Percentiles rank a stretch among this genome's conserved stretches.
These are phyloP conservation scores for Penelope pileata DNA, from an alignment of 2,113 vertebrate genomes.

Conservation along the genomic window DNA sequence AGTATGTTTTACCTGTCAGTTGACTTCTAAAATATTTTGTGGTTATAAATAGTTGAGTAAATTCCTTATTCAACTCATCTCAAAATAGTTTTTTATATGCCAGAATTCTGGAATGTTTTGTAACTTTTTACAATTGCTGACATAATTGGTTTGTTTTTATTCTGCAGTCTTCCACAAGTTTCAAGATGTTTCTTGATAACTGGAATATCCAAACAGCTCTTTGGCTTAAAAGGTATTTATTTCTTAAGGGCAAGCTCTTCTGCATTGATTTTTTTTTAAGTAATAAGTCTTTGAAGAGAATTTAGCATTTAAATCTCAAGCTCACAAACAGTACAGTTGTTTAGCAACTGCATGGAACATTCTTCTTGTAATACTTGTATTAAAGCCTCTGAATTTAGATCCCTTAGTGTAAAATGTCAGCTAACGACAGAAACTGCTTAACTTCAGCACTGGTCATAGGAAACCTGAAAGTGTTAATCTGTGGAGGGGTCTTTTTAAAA, in stretches of 20 bases:
- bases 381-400: background rate
- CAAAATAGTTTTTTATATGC: background rate
- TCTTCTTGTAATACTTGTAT: background rate
- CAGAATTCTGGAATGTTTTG: background rate
- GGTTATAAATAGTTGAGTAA: background rate
- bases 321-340: background rate
- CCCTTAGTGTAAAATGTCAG: background rate
- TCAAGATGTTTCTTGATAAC: constrained; percentile 98
- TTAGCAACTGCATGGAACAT: rapidly evolving
- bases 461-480: background rate
- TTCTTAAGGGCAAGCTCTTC: background rate
- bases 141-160: constrained; percentile 18
- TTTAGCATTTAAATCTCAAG: background rate
- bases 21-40: background rate
- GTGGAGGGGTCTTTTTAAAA: background rate
- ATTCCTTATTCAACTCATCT: background rate
- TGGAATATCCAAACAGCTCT: constrained; percentile 99
- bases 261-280: background rate
- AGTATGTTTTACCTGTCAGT: background rate
- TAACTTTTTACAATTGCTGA: background rate
- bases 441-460: background rate
- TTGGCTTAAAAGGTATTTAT: constrained; percentile 95
- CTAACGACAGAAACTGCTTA: background rate
- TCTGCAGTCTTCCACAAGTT: constrained; percentile 94
- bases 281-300: background rate